Evolutionary conservation across 2,888 invertebrate genomes (phyloP).

Genomic region (Adelphocoris suturalis): DNA sequence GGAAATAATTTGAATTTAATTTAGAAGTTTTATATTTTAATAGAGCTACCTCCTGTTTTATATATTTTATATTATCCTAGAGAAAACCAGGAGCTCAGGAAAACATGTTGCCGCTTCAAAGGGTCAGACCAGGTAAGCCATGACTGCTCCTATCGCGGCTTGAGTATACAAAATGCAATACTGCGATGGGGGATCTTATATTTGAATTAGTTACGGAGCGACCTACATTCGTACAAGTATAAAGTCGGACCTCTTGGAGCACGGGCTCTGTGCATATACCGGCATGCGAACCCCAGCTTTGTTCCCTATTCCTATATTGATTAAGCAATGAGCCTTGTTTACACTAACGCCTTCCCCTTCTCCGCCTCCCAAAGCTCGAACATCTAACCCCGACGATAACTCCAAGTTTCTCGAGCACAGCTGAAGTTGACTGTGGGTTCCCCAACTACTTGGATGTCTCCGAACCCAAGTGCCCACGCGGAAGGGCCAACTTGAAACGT

Average conservation of each 20-base stretch:
- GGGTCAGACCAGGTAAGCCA: no score
- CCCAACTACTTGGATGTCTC: constrained; percentile 29
- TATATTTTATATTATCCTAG: no score
- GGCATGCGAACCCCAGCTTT: constrained; percentile 46
- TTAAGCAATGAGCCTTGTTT: constrained; percentile 59
- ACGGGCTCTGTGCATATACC: neutral
- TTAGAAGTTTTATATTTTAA: no score
- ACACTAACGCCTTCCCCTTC: constrained; percentile 46
- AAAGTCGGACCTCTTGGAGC: neutral
- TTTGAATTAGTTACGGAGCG: neutral
- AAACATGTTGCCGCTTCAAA: no score
- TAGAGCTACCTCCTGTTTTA: no score
- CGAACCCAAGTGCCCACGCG: neutral
- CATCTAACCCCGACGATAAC: neutral
- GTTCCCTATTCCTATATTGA: constrained; percentile 50
- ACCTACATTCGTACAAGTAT: neutral
- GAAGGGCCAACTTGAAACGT: constrained; percentile 17
- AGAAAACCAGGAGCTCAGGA: no score
- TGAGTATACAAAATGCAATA: neutral
- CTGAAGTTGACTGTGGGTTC: constrained; percentile 14
- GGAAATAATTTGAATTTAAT: no score
- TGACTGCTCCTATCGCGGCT: neutral
- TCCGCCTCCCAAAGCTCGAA: neutral
- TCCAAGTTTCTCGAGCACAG: constrained; percentile 29
- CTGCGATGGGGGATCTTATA: neutral